Percentiles rank a stretch among this genome's conserved stretches.
phyloP scores from a whole-genome alignment of 2,113 vertebrate genomes.

The Aldabrachelys gigantea region DNA sequence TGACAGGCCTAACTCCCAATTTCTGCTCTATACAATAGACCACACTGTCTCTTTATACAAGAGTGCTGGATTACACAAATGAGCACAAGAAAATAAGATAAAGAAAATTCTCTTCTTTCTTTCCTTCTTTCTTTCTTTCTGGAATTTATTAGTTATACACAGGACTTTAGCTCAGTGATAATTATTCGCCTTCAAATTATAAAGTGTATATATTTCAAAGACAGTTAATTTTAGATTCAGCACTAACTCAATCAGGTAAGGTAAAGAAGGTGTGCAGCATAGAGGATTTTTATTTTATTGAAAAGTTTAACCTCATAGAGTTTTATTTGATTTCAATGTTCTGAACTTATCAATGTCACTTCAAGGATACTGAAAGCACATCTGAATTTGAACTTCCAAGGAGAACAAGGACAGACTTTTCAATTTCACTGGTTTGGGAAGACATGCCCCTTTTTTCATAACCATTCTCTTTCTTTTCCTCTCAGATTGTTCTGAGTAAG shows the following conservation, averaged over 20 bases:
- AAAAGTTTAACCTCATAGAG: slow-evolving; percentile 34
- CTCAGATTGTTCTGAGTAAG: background rate
- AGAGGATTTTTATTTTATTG: slow-evolving; percentile 27
- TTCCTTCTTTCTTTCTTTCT: slow-evolving; percentile 2
- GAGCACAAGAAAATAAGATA: background rate
- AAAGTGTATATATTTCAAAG: slow-evolving; percentile 27
- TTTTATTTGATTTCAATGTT: slow-evolving; percentile 11
- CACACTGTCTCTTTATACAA: slow-evolving; percentile 2
- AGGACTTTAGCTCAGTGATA: slow-evolving; percentile 22
- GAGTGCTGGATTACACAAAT: background rate
- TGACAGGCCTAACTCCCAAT: background rate
- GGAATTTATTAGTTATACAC: slow-evolving; percentile 39
- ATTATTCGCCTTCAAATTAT: slow-evolving; percentile 41
- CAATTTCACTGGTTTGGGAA: background rate
- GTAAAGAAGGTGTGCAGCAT: background rate
- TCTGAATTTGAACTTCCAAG: slow-evolving; percentile 29
- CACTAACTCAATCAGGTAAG: slow-evolving; percentile 23
- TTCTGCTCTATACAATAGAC: slow-evolving; percentile 1
- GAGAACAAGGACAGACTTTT: background rate
- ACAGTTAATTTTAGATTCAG: slow-evolving; percentile 53
- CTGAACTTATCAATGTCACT: slow-evolving; percentile 32
- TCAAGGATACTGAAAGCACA: slow-evolving; percentile 5
- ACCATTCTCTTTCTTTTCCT: background rate
- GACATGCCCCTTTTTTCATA: background rate
- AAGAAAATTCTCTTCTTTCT: background rate